Evolutionary conservation across 1,140 invertebrate species (phyloP).

Genomic region (Tetragonula clypearis): DNA sequence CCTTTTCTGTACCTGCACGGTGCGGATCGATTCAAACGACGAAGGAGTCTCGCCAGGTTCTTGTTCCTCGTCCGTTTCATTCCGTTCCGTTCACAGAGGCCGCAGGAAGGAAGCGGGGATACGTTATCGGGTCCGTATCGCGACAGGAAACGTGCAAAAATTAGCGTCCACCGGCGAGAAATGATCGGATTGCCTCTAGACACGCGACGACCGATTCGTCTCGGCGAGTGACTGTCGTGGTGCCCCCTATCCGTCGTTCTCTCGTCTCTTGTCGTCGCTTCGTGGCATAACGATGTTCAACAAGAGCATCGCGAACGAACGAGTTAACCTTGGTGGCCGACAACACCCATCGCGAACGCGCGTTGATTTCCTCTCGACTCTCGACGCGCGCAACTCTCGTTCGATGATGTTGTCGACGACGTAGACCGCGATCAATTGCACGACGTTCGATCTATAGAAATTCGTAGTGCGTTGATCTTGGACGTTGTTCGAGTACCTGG

Average conservation of each 20-base stretch:
- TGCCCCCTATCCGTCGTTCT: neutral
- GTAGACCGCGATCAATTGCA: neutral
- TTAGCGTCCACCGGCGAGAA: constrained; percentile 11
- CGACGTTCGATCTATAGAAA: neutral
- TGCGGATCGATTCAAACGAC: neutral
- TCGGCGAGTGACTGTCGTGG: neutral
- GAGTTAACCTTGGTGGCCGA: constrained; percentile 39
- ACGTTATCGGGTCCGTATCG: constrained; percentile 25
- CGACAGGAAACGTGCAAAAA: constrained; percentile 35
- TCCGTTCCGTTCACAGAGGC: neutral
- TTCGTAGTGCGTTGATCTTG: too few species aligned
- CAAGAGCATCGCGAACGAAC: constrained; percentile 29
- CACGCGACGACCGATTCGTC: constrained; percentile 22
- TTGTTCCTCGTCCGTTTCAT: neutral
- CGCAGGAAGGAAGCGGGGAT: neutral
- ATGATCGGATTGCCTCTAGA: constrained; percentile 31
- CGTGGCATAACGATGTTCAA: constrained; percentile 11
- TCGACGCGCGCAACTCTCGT: neutral
- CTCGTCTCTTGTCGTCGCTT: neutral
- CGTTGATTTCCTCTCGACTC: too few species aligned
- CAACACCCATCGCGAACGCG: constrained; percentile 3
- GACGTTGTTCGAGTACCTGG: too few species aligned
- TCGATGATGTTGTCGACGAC: neutral
- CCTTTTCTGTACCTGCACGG: constrained; percentile 28
- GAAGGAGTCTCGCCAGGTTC: neutral